Evolutionary conservation across 2,113 vertebrate species (phyloP), one percentile per base, ranked within the genome.

Genomic region (Petrocephalus microphthalmus): DNA sequence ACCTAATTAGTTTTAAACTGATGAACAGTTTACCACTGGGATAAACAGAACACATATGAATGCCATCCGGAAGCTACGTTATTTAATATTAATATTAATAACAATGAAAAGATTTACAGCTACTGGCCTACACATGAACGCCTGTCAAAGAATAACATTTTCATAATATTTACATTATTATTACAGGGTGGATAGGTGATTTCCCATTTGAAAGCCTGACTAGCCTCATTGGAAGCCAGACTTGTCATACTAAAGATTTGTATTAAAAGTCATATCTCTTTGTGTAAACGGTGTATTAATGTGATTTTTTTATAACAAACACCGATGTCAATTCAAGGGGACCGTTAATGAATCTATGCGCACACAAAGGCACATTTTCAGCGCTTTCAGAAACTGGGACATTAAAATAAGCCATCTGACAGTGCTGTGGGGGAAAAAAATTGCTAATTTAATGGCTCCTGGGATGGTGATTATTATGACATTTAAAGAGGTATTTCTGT

Each of bases 381-480:
- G 88, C 49, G 45, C 47, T 74, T 86, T 74, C 84, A 54, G 29
- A 86, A 86, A 89, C 22, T 51, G 33, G 22, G 53, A 87, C 86
- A 84, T 89, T 89, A 87, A 60, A 87, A 87, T 87, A 29, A 47
- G 52, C 33, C 71, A 19, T 60, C 85, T 89, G 85, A 89, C 89
- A 89, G 85, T 71, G 47, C 52, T 22, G n/a, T 37, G 11, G 49
- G 22, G 25, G 42, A 42, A 29, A 87, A 78, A 86, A 89, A 82
- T 54, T 11, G 53, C 42, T 25, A 83, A 78, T 89, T 87, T 89
- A 89, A 89, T 87, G 86, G 85, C 85, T 87, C 74, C 78, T 49
- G 89, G 37, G 85, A 85, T 87, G 71, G 85, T 86, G 86, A 87
- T 89, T 89, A 87, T 89, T 87, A 83, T 87, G 89, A 89, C 85